Evolutionary conservation across 30 jellyfish, hydroid and myxozoan species (phyloP).

Genomic region (Cassiopea xamachana): DNA sequence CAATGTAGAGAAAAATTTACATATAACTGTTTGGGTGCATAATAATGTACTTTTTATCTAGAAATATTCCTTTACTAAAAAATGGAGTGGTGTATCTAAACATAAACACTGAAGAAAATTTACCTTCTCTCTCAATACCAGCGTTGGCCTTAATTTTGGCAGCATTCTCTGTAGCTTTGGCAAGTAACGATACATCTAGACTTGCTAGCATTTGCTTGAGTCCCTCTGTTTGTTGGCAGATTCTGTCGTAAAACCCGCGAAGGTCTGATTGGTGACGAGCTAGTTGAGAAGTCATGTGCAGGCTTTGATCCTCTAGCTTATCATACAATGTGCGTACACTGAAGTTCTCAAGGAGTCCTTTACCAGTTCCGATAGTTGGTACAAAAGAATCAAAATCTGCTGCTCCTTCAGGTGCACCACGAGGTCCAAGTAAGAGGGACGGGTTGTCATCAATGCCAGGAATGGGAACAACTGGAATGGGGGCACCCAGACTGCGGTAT

Average conservation of each 20-base stretch:
- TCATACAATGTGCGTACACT: conserved; percentile 96
- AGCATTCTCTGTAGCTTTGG: conserved; percentile 90
- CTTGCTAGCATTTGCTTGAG: conserved; percentile 87
- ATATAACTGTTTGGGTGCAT: too few relatives aligned
- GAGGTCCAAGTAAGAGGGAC: conserved; percentile 75
- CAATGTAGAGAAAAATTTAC: too few relatives aligned
- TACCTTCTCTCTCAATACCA: conserved; percentile 77
- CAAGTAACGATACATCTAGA: conserved; percentile 87
- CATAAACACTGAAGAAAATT: neutral
- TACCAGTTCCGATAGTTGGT: conserved; percentile 41
- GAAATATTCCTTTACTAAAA: too few relatives aligned
- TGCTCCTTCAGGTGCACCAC: conserved; percentile 94
- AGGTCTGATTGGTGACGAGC: conserved; percentile 96
- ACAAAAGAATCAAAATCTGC: conserved; percentile 68
- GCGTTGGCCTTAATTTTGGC: conserved; percentile 80
- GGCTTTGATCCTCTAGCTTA: conserved; percentile 96
- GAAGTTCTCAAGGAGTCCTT: conserved; percentile 94
- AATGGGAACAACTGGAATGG: conserved; percentile 95
- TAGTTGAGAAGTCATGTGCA: conserved; percentile 96
- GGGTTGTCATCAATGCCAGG: conserved; percentile 95
- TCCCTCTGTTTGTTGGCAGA: conserved; percentile 98
- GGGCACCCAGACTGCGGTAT: conserved; percentile 96
- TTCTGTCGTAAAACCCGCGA: conserved; percentile 96
- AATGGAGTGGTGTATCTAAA: too few relatives aligned
- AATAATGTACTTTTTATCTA: too few relatives aligned